These are phyloP conservation scores for Strix aluco DNA, from an alignment of 2,113 vertebrate species.

Conservation along the genomic window DNA sequence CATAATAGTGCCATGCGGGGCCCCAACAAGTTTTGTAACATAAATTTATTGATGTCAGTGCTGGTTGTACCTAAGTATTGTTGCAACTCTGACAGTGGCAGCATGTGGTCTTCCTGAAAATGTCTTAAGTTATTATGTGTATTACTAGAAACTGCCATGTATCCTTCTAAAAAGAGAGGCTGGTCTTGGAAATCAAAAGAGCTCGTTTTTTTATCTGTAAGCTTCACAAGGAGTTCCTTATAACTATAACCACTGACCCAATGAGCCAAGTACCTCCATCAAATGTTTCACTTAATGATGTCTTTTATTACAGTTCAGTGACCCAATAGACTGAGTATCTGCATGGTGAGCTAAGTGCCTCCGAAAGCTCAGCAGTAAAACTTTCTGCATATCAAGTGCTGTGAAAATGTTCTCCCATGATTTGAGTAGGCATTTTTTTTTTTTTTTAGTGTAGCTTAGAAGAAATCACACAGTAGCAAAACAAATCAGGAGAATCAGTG, in stretches of 20 bases:
- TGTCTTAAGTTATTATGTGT: neutral
- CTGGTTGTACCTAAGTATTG: neutral
- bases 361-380: neutral
- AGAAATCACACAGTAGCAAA: neutral
- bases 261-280: slow-evolving; percentile 2
- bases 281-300: neutral
- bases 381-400: neutral
- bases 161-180: neutral
- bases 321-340: neutral
- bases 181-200: neutral
- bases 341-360: neutral
- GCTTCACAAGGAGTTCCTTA: neutral
- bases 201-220: slow-evolving; percentile 4
- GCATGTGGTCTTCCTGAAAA: neutral
- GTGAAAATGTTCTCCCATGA: neutral
- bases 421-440: neutral
- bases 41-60: neutral
- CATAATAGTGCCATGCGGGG: fast-evolving
- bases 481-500: neutral
- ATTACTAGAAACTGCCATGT: neutral
- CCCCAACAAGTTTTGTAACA: neutral
- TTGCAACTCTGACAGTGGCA: neutral
- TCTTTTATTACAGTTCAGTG: neutral
- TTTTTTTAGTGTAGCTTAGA: neutral
- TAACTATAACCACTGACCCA: neutral